Conservation (phyloP, 2,797 vertebrate species). For the Enteromius mattozi region DNA sequence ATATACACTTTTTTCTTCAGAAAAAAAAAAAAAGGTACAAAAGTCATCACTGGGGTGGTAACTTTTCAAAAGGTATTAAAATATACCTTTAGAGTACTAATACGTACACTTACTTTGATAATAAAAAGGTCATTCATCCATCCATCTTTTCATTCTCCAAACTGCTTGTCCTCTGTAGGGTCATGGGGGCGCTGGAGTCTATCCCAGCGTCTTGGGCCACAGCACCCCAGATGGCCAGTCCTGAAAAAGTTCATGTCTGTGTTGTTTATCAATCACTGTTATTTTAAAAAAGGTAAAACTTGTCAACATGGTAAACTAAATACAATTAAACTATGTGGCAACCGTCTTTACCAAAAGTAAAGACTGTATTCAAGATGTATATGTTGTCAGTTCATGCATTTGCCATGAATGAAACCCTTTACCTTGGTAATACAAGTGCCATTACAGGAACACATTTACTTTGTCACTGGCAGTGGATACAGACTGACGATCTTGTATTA, state of each 20-base stretch:
- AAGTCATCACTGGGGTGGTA: background rate
- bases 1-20: background rate
- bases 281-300: background rate
- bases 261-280: background rate
- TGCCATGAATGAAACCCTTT: background rate
- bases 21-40: background rate
- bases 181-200: background rate
- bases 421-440: background rate
- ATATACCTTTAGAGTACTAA: background rate
- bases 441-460: background rate
- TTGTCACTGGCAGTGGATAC: background rate
- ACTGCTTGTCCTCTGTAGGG: background rate
- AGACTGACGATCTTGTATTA: background rate
- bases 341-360: background rate
- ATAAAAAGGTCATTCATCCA: background rate
- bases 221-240: slow-evolving; percentile 9
- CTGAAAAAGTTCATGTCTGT: background rate
- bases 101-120: background rate
- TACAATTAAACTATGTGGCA: background rate
- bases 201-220: background rate
- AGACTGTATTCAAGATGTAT: background rate
- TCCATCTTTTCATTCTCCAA: background rate
- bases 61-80: background rate
- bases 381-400: background rate
- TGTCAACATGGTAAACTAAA: background rate